phyloP scores from a whole-genome alignment of 2,113 vertebrate genomes.

The Muscicapa adusta region DNA sequence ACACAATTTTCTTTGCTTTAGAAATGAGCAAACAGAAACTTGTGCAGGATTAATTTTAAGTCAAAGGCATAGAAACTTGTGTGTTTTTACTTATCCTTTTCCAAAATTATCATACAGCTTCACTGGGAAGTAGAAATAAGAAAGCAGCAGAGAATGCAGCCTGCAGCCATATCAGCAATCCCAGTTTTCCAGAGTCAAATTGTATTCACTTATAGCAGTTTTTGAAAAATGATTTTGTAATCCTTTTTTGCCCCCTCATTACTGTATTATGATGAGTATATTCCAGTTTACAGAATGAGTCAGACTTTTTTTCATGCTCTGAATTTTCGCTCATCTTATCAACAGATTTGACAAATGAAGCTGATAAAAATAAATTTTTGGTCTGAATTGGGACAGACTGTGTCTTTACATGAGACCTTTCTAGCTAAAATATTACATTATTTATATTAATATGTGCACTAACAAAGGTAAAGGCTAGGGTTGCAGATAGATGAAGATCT shows the following conservation, averaged over 20 bases:
- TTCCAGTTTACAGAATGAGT: background rate
- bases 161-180: background rate
- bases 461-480: background rate
- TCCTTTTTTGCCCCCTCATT: fast-evolving
- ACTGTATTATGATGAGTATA: background rate
- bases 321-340: background rate
- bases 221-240: background rate
- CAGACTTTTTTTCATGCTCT: background rate
- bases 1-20: background rate
- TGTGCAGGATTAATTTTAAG: background rate
- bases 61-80: background rate
- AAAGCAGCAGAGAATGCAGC: background rate
- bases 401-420: background rate
- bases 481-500: background rate
- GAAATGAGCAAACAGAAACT: background rate
- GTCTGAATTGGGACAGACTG: background rate
- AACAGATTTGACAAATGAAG: background rate
- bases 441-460: background rate
- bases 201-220: background rate
- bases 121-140: background rate
- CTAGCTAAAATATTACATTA: background rate
- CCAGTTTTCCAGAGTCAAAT: background rate
- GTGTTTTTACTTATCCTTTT: background rate
- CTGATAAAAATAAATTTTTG: background rate
- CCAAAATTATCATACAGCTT: background rate